Evolutionary conservation across 2,113 vertebrate genomes (phyloP).

Genomic region (Ciconia maguari): DNA sequence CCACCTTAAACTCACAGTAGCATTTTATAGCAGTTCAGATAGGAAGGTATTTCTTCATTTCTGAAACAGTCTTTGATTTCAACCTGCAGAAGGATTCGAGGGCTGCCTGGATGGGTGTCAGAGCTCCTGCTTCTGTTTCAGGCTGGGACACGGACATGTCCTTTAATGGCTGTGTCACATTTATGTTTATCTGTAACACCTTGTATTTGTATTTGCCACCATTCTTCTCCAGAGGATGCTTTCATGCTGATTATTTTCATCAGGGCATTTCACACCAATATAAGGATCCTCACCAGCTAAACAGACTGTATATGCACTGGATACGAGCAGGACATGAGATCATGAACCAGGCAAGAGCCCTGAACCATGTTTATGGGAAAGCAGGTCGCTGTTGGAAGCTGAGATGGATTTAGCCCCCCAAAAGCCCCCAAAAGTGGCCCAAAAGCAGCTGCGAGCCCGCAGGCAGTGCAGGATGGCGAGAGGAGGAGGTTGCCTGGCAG

Average conservation of each 20-base stretch:
- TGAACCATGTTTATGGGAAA: fast-evolving
- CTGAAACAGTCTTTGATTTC: neutral
- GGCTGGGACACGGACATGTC: neutral
- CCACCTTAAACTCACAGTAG: fast-evolving
- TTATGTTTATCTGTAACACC: too few relatives aligned
- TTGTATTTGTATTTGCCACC: too few relatives aligned
- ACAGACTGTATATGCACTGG: fast-evolving
- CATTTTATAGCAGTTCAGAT: neutral
- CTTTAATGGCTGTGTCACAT: neutral
- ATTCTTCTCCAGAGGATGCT: neutral
- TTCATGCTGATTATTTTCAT: neutral
- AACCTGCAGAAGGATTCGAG: neutral
- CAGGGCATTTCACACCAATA: fast-evolving
- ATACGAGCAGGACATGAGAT: neutral
- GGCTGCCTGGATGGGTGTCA: neutral
- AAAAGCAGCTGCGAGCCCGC: neutral
- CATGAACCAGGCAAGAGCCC: fast-evolving
- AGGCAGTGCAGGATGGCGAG: neutral
- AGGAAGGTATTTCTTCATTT: neutral
- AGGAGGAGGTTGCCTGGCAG: neutral
- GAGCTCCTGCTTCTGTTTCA: neutral
- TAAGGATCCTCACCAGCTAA: neutral
- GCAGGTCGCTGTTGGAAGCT: neutral
- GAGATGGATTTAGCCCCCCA: neutral
- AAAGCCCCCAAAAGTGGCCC: neutral